Conservation (phyloP, 2,113 vertebrate genomes). For the Oncorhynchus tshawytscha region DNA sequence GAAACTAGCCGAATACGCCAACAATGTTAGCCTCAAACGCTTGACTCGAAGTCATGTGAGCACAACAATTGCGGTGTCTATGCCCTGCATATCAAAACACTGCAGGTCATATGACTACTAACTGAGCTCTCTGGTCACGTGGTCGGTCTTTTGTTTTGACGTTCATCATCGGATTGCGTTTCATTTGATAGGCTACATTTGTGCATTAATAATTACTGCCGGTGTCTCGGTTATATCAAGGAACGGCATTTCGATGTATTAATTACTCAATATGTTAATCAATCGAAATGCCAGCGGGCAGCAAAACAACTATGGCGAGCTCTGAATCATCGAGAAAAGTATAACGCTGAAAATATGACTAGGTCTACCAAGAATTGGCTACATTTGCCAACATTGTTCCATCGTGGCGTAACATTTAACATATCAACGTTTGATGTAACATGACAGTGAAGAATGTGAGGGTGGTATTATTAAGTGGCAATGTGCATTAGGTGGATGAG, state of each 20-base stretch:
- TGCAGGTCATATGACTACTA: neutral
- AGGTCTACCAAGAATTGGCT: neutral
- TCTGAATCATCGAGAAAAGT: neutral
- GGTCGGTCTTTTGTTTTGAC: neutral
- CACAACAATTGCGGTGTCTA: neutral
- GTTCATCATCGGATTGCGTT: no score
- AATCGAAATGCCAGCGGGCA: no score
- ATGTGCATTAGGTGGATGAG: no score
- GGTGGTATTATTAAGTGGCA: no score
- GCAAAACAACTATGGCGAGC: neutral
- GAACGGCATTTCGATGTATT: no score
- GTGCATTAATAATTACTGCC: no score
- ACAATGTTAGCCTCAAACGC: no score
- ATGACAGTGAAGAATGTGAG: neutral
- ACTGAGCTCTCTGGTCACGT: neutral
- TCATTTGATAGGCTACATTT: no score
- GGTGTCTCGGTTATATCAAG: no score
- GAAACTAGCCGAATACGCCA: no score
- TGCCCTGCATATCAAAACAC: neutral
- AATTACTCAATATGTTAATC: no score
- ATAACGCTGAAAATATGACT: neutral
- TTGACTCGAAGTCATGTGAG: neutral
- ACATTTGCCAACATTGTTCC: neutral
- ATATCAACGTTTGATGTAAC: neutral
- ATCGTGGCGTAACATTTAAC: neutral